Evolutionary conservation across 2,113 vertebrate genomes (phyloP).

Genomic region (Oxygymnocypris stewartii): DNA sequence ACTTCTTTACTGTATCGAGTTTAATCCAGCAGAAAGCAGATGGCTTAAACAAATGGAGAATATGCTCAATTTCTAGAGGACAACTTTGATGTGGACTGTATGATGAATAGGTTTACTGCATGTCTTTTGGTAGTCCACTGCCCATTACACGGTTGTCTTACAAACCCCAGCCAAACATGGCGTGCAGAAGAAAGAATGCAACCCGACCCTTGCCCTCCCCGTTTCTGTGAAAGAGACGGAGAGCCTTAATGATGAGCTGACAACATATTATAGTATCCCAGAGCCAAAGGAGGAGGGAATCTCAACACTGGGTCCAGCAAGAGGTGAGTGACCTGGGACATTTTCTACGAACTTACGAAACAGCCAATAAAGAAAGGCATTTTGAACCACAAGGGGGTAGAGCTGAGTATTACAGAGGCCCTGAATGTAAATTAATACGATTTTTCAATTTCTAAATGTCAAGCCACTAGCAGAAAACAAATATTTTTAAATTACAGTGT

Average conservation of each 20-base stretch:
- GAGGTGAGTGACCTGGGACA: neutral
- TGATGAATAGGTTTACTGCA: constrained; percentile 41
- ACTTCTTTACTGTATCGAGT: neutral
- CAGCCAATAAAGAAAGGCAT: neutral
- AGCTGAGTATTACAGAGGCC: neutral
- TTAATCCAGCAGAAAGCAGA: neutral
- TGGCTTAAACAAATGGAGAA: no score
- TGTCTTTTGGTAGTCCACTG: neutral
- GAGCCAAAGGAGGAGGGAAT: neutral
- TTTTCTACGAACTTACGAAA: neutral
- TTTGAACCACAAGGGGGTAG: neutral
- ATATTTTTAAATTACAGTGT: neutral
- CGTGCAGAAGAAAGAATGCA: constrained; percentile 38
- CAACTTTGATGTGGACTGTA: neutral
- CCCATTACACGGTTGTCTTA: constrained; percentile 15
- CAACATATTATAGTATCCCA: constrained; percentile 45
- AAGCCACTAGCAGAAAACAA: neutral
- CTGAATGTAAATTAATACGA: neutral
- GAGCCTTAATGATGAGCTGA: constrained; percentile 20
- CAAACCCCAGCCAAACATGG: constrained; percentile 31
- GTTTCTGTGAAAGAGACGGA: constrained; percentile 40
- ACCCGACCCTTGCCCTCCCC: constrained; percentile 47
- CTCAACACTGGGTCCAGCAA: neutral
- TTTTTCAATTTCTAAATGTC: neutral
- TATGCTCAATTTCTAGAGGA: neutral